phyloP scores from a whole-genome alignment of 2,888 invertebrate species.

The Phlogophora meticulosa region DNA sequence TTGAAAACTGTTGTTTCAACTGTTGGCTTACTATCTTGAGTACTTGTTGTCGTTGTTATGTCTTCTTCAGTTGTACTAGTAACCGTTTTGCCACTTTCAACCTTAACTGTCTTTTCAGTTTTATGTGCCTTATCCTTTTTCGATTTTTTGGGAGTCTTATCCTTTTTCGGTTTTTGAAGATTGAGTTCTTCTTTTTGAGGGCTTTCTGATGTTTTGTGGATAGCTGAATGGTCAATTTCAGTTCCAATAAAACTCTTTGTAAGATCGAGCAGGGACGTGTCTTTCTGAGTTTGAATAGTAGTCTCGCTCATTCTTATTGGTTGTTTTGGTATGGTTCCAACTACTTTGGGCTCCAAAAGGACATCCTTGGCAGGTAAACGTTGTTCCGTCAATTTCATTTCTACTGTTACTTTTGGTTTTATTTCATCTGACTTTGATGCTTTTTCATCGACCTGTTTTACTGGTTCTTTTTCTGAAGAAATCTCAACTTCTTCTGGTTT shows the following conservation, averaged over 20 bases:
- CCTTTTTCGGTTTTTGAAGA: slow-evolving; percentile 7
- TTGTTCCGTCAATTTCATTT: slow-evolving; percentile 40
- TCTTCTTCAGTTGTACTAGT: slow-evolving; percentile 13
- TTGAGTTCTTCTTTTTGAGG: not conserved
- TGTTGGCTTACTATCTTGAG: slow-evolving; percentile 16
- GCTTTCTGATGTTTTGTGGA: slow-evolving; percentile 32
- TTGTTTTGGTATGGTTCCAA: slow-evolving; percentile 14
- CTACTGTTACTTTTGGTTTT: slow-evolving; percentile 32
- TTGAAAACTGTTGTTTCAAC: slow-evolving; percentile 15
- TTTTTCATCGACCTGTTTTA: slow-evolving; percentile 13
- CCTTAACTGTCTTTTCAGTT: not conserved
- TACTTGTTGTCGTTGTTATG: not conserved
- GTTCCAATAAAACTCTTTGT: slow-evolving; percentile 47
- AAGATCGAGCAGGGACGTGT: slow-evolving; percentile 21
- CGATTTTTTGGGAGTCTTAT: slow-evolving; percentile 9
- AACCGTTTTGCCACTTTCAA: not conserved
- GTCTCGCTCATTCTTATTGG: slow-evolving; percentile 4
- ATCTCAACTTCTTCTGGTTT: slow-evolving; percentile 23
- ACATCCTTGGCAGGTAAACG: slow-evolving; percentile 14
- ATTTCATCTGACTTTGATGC: slow-evolving; percentile 17
- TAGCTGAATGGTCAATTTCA: slow-evolving; percentile 50
- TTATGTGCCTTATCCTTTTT: slow-evolving; percentile 5
- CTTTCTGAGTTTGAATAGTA: slow-evolving; percentile 17
- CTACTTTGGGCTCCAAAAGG: slow-evolving; percentile 8
- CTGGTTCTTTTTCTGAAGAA: not conserved